Evolutionary conservation across 30 jellyfish, hydroid and myxozoan species (phyloP).

Genomic region (Hydractinia echinata): DNA sequence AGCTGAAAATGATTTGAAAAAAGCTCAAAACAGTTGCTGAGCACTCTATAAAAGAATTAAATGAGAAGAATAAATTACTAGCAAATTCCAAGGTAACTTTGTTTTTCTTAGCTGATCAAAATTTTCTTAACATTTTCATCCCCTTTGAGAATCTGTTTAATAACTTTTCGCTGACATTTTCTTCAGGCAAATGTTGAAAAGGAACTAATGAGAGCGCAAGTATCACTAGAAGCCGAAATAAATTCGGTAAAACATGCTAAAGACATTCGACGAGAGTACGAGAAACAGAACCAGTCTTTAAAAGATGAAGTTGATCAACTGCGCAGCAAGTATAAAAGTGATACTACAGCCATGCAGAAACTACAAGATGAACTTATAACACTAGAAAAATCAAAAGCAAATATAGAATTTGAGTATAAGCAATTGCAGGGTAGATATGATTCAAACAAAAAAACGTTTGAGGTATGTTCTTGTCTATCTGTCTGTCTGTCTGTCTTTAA

Average conservation of each 20-base stretch:
- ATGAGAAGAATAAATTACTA: constrained; percentile 69
- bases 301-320: constrained; percentile 92
- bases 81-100: constrained; percentile 73
- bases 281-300: constrained; percentile 66
- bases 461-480: constrained; percentile 25
- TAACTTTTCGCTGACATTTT: neutral
- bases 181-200: constrained; percentile 57
- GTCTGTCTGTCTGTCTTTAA: too few species aligned
- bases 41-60: constrained; percentile 74
- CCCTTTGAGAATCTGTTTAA: neutral
- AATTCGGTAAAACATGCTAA: constrained; percentile 92
- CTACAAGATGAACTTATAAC: constrained; percentile 88
- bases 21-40: constrained; percentile 86
- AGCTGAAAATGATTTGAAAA: constrained; percentile 70
- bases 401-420: constrained; percentile 75
- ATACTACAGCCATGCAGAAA: constrained; percentile 72
- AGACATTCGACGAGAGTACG: constrained; percentile 84
- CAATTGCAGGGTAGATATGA: constrained; percentile 69
- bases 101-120: neutral
- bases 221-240: constrained; percentile 90
- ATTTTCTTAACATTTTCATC: neutral
- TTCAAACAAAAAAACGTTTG: constrained; percentile 53
- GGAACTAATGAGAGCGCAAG: constrained; percentile 86
- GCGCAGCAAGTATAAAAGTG: constrained; percentile 69
- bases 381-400: constrained; percentile 80